Evolutionary conservation across 23 tunicate species (phyloP).

Genomic region (Styela plicata): DNA sequence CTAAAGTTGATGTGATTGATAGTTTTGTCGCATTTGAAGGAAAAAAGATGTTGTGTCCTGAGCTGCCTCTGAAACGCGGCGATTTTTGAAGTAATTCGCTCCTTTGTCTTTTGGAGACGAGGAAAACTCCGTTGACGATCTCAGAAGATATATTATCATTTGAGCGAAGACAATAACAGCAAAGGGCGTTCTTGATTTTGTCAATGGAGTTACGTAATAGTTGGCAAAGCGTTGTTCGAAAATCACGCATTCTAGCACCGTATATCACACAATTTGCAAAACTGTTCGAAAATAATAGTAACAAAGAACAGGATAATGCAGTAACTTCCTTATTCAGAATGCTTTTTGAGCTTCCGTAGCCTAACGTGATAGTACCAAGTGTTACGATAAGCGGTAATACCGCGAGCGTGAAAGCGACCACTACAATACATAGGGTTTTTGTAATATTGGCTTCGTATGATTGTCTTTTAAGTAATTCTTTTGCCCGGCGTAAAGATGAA

Average conservation of each 20-base stretch:
- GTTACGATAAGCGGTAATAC: constrained; percentile 47
- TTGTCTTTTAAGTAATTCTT: constrained; percentile 47
- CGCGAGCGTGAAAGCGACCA: constrained; percentile 51
- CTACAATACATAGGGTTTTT: constrained; percentile 78
- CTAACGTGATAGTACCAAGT: neutral
- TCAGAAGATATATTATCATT: constrained; percentile 15
- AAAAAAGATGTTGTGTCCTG: neutral
- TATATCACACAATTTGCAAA: constrained; percentile 74
- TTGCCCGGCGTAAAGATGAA: constrained; percentile 72
- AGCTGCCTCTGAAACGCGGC: neutral
- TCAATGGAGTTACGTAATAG: constrained; percentile 18
- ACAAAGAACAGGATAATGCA: constrained; percentile 34
- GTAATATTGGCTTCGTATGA: constrained; percentile 74
- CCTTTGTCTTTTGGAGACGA: constrained; percentile 9
- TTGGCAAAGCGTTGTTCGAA: constrained; percentile 34
- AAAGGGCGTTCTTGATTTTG: constrained; percentile 2
- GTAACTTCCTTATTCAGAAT: constrained; percentile 36
- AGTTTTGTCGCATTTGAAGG: neutral
- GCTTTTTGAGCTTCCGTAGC: neutral
- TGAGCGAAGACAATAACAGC: constrained; percentile 9
- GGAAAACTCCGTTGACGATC: constrained; percentile 9
- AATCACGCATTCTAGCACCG: constrained; percentile 90
- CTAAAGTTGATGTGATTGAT: neutral
- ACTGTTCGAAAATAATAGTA: constrained; percentile 59
- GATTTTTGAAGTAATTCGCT: neutral